Conservation (phyloP, 2,888 invertebrate species). For the Lagria hirta region DNA sequence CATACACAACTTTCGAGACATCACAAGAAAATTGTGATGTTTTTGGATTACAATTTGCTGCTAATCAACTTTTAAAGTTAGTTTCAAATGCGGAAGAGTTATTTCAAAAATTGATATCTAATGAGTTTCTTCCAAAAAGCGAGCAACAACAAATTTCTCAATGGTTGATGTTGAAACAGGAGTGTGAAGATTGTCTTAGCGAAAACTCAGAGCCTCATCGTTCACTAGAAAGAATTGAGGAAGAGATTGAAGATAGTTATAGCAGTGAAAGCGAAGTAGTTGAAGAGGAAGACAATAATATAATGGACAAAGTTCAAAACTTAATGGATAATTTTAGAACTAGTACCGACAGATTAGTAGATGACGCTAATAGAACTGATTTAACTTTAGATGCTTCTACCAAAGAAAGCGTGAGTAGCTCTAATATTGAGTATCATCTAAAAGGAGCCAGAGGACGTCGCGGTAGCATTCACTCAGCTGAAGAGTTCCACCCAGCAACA, state of each 20-base stretch:
- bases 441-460: conserved; percentile 51
- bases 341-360: conserved; percentile 69
- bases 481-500: conserved; percentile 41
- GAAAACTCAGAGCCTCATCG: conserved; percentile 57
- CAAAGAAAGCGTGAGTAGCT: conserved; percentile 46
- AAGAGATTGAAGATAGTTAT: conserved; percentile 53
- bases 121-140: conserved; percentile 67
- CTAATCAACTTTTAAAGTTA: conserved; percentile 78
- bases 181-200: conserved; percentile 80
- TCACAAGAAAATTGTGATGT: conserved; percentile 52
- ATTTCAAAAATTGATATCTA: conserved; percentile 73
- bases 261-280: conserved; percentile 44
- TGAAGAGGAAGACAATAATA: conserved; percentile 54
- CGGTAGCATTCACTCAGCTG: conserved; percentile 51
- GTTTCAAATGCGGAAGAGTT: conserved; percentile 83
- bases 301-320: conserved; percentile 71
- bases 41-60: conserved; percentile 80
- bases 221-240: conserved; percentile 60
- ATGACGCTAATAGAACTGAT: conserved; percentile 42
- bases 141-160: conserved; percentile 78
- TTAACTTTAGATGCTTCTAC: conserved; percentile 30
- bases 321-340: conserved; percentile 71
- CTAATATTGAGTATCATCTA: conserved; percentile 44
- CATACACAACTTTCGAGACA: conserved; percentile 54
- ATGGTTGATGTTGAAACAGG: conserved; percentile 83